Evolutionary conservation across 2,888 invertebrate genomes (phyloP), one percentile per base, ranked within the genome.

Genomic region (Oscheius sp.): DNA sequence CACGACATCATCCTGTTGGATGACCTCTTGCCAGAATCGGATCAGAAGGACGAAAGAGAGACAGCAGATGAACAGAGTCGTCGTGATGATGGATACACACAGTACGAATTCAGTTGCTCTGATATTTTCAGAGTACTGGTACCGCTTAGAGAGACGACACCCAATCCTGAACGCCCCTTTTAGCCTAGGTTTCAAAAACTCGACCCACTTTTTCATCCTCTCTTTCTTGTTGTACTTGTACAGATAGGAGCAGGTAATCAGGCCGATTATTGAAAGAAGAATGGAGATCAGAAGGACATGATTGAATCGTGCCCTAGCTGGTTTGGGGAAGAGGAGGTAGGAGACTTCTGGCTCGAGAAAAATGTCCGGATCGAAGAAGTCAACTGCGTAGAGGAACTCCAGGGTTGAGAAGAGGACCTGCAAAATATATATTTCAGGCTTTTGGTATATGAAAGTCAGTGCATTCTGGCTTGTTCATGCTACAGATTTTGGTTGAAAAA

Each of bases 211-310:
- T 63, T 33, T 63, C 47, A 29, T 37, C 32, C n/a, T 63, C 50
- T 63, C 63, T 21, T 47, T n/a, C n/a, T 48, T 63, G 48, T 63
- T 63, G 47, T 63, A 63, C 48, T 63, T 63, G 50, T 63, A 48
- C 2, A 63, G 63, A 5, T 29, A 48, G 21, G 29, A 63, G 50
- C 63, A 48, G 29, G 33, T 33, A 29, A 63, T 48, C 47, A 63
- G 47, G 7, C 63, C 48, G 5, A 63, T 13, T 2, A 47, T 37
- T 11, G 48, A 47, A 3, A 47, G 21, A 2, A n/a, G 11, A 29
- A 63, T 63, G 11, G 63, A 63, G 47, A 63, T 48, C 2, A 47
- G 42, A 9, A 63, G 48, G 3, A 32, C 48, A 29, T 48, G 47
- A 32, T 63, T 63, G 63, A 63, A 63, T 1, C 63, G 47, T 5